Evolutionary conservation across 2,888 invertebrate genomes (phyloP).

Genomic region (Diarsia mendica): DNA sequence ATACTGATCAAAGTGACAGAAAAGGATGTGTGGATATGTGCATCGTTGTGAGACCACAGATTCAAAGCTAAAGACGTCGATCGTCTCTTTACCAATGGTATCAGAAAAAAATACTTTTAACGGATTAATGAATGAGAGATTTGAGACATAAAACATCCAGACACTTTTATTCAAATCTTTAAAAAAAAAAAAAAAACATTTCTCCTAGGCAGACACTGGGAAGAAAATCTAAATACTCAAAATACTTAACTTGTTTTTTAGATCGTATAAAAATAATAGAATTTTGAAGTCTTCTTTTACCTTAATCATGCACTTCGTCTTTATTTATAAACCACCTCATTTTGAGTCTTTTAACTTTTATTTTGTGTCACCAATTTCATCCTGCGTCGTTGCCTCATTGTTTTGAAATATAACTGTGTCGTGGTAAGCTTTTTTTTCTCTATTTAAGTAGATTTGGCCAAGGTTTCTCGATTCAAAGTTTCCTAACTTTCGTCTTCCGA

Average conservation of each 20-base stretch:
- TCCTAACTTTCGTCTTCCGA: conserved; percentile 13
- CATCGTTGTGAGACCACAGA: background rate
- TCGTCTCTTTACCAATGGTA: background rate
- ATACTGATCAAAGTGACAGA: background rate
- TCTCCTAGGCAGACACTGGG: background rate
- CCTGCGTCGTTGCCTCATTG: background rate
- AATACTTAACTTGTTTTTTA: no score
- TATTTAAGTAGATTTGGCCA: background rate
- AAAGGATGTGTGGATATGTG: background rate
- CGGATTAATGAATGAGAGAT: background rate
- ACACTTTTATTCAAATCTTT: background rate
- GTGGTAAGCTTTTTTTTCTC: conserved; percentile 5
- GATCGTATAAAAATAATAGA: background rate
- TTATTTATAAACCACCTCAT: background rate
- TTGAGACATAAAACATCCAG: background rate
- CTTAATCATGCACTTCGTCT: background rate
- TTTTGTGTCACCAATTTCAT: background rate
- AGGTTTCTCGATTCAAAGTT: background rate
- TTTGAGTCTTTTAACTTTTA: background rate
- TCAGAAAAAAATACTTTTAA: background rate
- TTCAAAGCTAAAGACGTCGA: background rate
- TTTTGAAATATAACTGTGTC: conserved; percentile 25
- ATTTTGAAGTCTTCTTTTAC: background rate
- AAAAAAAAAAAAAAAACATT: conserved; percentile 3
- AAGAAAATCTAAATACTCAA: background rate